Evolutionary conservation across 1,140 invertebrate genomes (phyloP).

Genomic region (Physella acuta): DNA sequence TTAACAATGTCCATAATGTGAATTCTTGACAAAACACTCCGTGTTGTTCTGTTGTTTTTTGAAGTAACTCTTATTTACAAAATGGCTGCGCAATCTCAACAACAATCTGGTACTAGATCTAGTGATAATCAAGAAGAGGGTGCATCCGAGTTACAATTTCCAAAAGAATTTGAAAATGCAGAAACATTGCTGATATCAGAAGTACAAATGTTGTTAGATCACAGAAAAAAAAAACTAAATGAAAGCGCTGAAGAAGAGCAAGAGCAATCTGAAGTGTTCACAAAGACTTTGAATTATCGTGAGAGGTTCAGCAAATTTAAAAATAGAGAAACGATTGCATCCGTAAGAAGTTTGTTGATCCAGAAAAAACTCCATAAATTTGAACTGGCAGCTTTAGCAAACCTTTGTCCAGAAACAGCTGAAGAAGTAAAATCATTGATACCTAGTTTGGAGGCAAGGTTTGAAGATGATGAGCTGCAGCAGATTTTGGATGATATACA

Average conservation of each 20-base stretch:
- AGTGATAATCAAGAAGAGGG: conserved; percentile 59
- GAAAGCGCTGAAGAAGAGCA: conserved; percentile 98
- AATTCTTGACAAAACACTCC: no score
- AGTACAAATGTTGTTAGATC: conserved; percentile 96
- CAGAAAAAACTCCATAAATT: conserved; percentile 97
- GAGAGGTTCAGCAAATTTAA: conserved; percentile 93
- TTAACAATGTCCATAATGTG: no score
- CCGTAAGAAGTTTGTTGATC: conserved; percentile 86
- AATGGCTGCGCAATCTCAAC: no score
- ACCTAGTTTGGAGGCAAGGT: conserved; percentile 90
- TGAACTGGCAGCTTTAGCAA: conserved; percentile 94
- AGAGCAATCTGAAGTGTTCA: conserved; percentile 96
- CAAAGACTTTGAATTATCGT: conserved; percentile 95
- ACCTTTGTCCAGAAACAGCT: conserved; percentile 95
- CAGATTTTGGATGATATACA: conserved; percentile 95
- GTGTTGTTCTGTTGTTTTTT: no score
- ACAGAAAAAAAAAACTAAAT: conserved; percentile 75
- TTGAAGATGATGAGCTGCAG: conserved; percentile 93
- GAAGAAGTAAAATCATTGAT: conserved; percentile 97
- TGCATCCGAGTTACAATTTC: conserved; percentile 58
- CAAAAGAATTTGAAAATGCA: conserved; percentile 95
- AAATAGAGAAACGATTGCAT: conserved; percentile 95
- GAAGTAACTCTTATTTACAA: no score
- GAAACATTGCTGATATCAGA: conserved; percentile 97
- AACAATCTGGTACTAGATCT: no score